Percentiles rank a stretch among this genome's conserved stretches.
phyloP scores from a whole-genome alignment of 2,113 vertebrate species.

The Saccopteryx bilineata region DNA sequence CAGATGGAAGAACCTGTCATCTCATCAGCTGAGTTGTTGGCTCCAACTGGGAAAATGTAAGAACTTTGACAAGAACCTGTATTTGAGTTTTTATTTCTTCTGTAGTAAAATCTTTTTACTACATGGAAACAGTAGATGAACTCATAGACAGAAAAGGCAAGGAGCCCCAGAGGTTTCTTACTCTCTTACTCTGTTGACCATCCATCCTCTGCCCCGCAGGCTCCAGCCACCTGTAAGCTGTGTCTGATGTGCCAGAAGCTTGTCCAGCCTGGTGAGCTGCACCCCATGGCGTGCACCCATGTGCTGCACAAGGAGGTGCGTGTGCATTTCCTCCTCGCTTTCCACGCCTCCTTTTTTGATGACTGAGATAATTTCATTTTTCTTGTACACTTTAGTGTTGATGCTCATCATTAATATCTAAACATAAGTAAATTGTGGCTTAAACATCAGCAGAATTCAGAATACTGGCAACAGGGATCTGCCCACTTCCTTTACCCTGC shows the following conservation, averaged over 20 bases:
- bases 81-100: constrained; percentile 52
- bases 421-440: neutral
- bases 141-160: constrained; percentile 25
- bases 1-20: neutral
- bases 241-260: constrained; percentile 96
- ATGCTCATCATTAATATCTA: constrained; percentile 13
- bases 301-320: constrained; percentile 93
- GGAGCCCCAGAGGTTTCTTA: neutral
- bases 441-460: constrained; percentile 40
- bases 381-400: neutral
- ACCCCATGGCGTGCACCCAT: constrained; percentile 93
- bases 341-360: neutral
- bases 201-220: constrained; percentile 63
- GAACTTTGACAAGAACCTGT: neutral
- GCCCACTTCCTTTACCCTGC: neutral
- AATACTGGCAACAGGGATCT: neutral
- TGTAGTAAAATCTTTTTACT: constrained; percentile 41
- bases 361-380: neutral
- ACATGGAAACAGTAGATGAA: neutral
- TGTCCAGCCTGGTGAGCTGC: constrained; percentile 90
- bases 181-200: neutral
- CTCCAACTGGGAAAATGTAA: constrained; percentile 3
- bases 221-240: constrained; percentile 88
- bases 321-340: neutral
- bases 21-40: constrained; percentile 10